Percentiles rank a stretch among this genome's conserved stretches.
Conservation (phyloP, 1,140 invertebrate genomes). For the Sitobion miscanthi region DNA sequence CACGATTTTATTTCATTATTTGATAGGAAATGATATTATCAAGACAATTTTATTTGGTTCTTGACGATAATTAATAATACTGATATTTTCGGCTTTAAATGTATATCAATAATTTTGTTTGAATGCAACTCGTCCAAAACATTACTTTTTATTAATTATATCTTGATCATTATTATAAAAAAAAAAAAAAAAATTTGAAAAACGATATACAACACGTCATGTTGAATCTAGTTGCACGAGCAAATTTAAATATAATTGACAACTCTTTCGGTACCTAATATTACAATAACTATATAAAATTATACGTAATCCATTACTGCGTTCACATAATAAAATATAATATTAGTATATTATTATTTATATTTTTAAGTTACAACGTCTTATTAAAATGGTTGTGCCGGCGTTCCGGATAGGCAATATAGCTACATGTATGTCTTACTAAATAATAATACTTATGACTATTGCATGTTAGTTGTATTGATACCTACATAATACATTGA, state of each 20-base stretch:
- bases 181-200: not conserved
- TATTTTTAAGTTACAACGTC: no score
- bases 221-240: not conserved
- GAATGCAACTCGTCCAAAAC: not conserved
- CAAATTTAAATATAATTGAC: not conserved
- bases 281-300: no score
- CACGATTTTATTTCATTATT: not conserved
- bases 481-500: no score
- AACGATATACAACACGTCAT: not conserved
- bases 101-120: not conserved
- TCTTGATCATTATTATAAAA: not conserved
- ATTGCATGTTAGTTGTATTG: no score
- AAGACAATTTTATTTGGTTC: not conserved
- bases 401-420: slow-evolving; percentile 36
- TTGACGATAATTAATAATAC: not conserved
- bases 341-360: no score
- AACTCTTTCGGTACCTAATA: not conserved
- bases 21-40: not conserved
- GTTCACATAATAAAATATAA: no score
- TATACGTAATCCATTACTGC: no score
- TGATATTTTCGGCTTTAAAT: not conserved
- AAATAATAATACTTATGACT: not conserved
- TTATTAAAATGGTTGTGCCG: not conserved
- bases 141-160: not conserved
- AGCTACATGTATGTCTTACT: not conserved